Base-by-base conservation (phyloP, 1,140 invertebrate genomes). In the Brachystomella parvula region DNA sequence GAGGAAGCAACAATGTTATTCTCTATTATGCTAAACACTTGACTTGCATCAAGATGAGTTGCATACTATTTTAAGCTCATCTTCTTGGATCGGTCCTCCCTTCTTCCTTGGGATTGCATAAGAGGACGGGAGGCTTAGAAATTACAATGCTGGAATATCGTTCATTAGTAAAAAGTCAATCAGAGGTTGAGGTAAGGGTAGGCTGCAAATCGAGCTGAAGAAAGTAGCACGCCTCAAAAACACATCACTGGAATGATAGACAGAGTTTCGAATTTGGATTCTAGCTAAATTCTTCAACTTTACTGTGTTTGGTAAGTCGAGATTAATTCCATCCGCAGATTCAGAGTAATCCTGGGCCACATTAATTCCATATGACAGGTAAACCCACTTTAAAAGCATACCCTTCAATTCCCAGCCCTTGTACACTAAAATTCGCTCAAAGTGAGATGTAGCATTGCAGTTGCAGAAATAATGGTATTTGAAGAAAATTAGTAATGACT, bases 371-470 rank as follows among this genome's bases (percentile, higher is more conserved):
- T 47, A n/a, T 2, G 66, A 57, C 12, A 68, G 49, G 35, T 65
- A 68, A 28, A 68, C 24, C 68, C 68, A 69, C n/a, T 58, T 58
- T 32, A 65, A 28, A 3, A 64, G 59, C 35, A 66, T 64, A 56
- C 60, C 32, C 21, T 63, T 59, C 26, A 26, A 15, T 31, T 24
- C 32, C 2, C 24, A 47, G 2, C 26, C 29, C 21, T 58, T 65
- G 32, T 60, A 21, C 2, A 21, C 1, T 17, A 32, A 32, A 19
- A 63, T 31, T 15, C 31, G 24, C 28, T 9, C 49, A n/a, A n/a
- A 47, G 2, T 29, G 3, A 19, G 2, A 12, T 47, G 26, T 31
- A 19, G 24, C 35, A 21, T 64, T 21, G 33, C 70, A 71, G 9
- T 44, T 31, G 57, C 66, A 69, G 1, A 33, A 35, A 49, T 69